Base-by-base conservation (phyloP, 1,140 invertebrate genomes). In the Bombus fervidus region DNA sequence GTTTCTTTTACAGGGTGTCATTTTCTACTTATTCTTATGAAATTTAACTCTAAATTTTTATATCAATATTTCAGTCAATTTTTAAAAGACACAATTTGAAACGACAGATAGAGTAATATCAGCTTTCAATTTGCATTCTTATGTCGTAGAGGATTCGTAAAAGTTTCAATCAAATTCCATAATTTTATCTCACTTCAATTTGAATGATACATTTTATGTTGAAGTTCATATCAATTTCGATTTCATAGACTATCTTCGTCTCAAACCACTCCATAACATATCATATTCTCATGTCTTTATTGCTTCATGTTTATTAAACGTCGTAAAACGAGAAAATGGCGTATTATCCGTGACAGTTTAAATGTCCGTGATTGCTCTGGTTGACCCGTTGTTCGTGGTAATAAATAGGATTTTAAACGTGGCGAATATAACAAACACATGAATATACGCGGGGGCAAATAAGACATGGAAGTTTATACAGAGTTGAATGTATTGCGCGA, bases 401-500 rank as follows among this genome's bases (percentile, higher is more conserved):
- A n/a, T 37, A n/a, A 69, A 71, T 71, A 31, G 47, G 4, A 22
- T 39, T 39, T 81, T 53, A 53, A 69, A 80, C 13, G 64, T 37
- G 2, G 8, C 9, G 13, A 31, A 10, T 41, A n/a, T 59, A 43
- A 34, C 5, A 73, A 31, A n/a, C 47, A 8, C 47, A 22, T 8
- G 25, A 18, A 39, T 15, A 37, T 13, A 18, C 15, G 37, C 8
- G 1, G 18, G n/a, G n/a, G 13, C 1, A 25, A 59, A 66, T 75
- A 28, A 47, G 43, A 66, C 22, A 57, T 12, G 2, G 37, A 8
- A 3, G 13, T 1, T 34, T 28, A 3, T 28, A 25, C 31, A 31
- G 4, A 22, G 18, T 31, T n/a, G 12, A 68, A 25, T 22, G 34
- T n/a, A 57, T 85, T 59, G 39, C 72, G 59, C 53, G 88, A 89